phyloP scores from a whole-genome alignment of 2,888 invertebrate genomes.

The Tipula lateralis region DNA sequence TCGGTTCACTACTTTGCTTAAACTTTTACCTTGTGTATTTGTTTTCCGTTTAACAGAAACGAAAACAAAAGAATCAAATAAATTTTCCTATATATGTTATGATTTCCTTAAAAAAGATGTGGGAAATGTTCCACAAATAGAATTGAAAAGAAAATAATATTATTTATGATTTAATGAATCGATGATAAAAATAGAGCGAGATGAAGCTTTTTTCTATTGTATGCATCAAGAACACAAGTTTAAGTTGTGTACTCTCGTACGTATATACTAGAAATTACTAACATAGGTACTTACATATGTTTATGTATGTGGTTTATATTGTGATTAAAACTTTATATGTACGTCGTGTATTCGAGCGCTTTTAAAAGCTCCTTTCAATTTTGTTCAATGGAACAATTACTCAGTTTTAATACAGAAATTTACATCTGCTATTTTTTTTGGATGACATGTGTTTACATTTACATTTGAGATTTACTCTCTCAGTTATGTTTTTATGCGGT shows the following conservation, averaged over 20 bases:
- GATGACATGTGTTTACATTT: too few species aligned
- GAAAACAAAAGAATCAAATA: not conserved
- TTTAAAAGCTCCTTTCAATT: too few species aligned
- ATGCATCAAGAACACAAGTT: not conserved
- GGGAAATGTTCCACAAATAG: not conserved
- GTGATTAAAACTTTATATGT: too few species aligned
- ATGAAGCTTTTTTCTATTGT: not conserved
- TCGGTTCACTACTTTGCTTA: conserved; percentile 9
- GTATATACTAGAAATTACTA: too few species aligned
- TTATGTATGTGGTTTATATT: not conserved
- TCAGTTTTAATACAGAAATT: too few species aligned
- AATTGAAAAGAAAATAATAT: not conserved
- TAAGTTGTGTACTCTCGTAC: not conserved
- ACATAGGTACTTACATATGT: not conserved
- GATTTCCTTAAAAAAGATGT: not conserved
- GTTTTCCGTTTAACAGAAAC: not conserved
- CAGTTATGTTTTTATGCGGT: too few species aligned
- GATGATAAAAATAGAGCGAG: not conserved
- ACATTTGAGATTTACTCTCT: too few species aligned
- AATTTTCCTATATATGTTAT: not conserved
- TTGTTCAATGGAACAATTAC: too few species aligned
- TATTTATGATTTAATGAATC: conserved; percentile 1
- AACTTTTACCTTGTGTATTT: not conserved
- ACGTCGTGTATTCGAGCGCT: too few species aligned
- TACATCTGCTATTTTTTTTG: too few species aligned